Evolutionary conservation across 1,140 invertebrate genomes (phyloP).

Genomic region (Euwallacea fornicatus): DNA sequence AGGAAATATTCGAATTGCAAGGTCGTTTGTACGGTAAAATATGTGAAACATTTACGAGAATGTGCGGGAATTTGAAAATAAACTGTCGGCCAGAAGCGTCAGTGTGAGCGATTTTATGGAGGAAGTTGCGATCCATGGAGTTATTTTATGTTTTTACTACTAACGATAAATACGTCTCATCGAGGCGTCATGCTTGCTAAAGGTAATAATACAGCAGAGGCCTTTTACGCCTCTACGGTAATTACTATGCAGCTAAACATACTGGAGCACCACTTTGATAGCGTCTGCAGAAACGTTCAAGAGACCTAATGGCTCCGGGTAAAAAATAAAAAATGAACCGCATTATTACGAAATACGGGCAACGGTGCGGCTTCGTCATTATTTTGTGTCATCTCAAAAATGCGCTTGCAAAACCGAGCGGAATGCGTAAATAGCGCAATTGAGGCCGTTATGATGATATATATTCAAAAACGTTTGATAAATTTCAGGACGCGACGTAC

Average conservation of each 20-base stretch:
- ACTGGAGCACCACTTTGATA: too few species aligned
- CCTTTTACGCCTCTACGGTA: neutral
- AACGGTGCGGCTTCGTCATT: too few species aligned
- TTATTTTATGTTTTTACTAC: slow-evolving; percentile 21
- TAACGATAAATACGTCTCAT: slow-evolving; percentile 11
- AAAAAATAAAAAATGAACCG: too few species aligned
- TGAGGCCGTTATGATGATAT: neutral
- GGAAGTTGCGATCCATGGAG: slow-evolving; percentile 19
- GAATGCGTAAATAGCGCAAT: slow-evolving; percentile 6
- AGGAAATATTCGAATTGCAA: slow-evolving; percentile 16
- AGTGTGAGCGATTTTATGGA: slow-evolving; percentile 21
- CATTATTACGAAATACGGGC: too few species aligned
- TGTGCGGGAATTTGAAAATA: slow-evolving; percentile 24
- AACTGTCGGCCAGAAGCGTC: slow-evolving; percentile 15
- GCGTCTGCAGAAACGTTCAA: too few species aligned
- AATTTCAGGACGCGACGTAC: neutral
- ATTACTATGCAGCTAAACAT: neutral
- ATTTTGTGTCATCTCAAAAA: too few species aligned
- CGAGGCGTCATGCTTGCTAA: neutral
- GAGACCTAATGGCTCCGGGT: too few species aligned
- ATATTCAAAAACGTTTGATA: neutral
- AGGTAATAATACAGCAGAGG: neutral
- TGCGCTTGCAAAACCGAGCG: neutral
- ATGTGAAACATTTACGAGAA: slow-evolving; percentile 25
- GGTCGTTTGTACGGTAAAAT: slow-evolving; percentile 22